Evolutionary conservation across 2,113 vertebrate species (phyloP).

Genomic region (Picathartes gymnocephalus): DNA sequence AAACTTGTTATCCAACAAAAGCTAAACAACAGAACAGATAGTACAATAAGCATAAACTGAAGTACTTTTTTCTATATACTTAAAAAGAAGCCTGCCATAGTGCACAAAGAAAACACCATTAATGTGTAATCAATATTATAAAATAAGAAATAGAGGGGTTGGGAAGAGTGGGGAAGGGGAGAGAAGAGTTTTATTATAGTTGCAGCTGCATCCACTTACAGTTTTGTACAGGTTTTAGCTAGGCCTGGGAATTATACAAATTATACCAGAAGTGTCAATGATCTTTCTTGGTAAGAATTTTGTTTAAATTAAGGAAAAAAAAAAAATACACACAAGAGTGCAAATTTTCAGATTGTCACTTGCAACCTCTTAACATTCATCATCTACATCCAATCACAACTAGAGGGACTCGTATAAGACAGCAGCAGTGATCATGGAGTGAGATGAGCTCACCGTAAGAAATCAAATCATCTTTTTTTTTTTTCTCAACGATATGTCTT

Average conservation of each 20-base stretch:
- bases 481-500: conserved; percentile 59
- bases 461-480: conserved; percentile 36
- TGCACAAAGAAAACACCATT: conserved; percentile 81
- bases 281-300: conserved; percentile 71
- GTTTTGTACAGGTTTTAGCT: conserved; percentile 70
- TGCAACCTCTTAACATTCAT: conserved; percentile 85
- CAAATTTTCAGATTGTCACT: conserved; percentile 88
- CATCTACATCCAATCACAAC: conserved; percentile 75
- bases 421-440: conserved; percentile 72
- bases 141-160: conserved; percentile 72
- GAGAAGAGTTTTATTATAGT: conserved; percentile 61
- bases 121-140: conserved; percentile 73
- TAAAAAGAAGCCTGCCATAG: conserved; percentile 76
- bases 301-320: conserved; percentile 71
- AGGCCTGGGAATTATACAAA: conserved; percentile 71
- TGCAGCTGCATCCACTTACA: conserved; percentile 74
- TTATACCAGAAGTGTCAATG: conserved; percentile 69
- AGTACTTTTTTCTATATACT: conserved; percentile 73
- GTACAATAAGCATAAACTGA: conserved; percentile 76
- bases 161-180: not conserved
- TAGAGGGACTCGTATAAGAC: conserved; percentile 58
- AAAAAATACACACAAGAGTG: conserved; percentile 81
- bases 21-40: conserved; percentile 75
- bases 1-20: conserved; percentile 77
- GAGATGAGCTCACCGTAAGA: conserved; percentile 59